Base-by-base conservation (phyloP, 2,888 invertebrate species). In the Cantharis rustica region DNA sequence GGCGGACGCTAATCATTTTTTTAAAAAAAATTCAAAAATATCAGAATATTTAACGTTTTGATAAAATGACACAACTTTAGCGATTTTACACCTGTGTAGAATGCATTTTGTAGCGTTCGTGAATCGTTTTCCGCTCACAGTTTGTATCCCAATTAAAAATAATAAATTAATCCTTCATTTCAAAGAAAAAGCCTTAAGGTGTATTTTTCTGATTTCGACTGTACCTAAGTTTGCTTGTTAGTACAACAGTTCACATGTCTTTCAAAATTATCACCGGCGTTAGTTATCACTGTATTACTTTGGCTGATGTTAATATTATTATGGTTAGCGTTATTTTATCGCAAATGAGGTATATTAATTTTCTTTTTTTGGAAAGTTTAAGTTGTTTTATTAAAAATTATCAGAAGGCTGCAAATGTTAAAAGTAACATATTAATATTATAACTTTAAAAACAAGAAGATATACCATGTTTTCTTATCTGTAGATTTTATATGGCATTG, bases 391-490 rank as follows among this genome's bases (percentile, higher is more conserved):
- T 47, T 47, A n/a, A 47, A n/a, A 47, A 47, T 47, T 47, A 47
- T 47, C 47, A n/a, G 47, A n/a, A 47, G 47, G n/a, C n/a, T 47
- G 47, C n/a, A 47, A 23, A 47, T 47, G 47, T 47, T 47, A 47
- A 66, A 66, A 23, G 64, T 66, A 69, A 73, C 76, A 71, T 74
- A 74, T 77, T 77, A 77, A 77, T 77, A 73, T 68, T 73, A 73
- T 76, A 47, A 31, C 16, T 71, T 20, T 73, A 73, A 31, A 73
- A 79, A 75, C 71, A 76, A 79, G 75, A 68, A 74, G 73, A 68
- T 76, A 76, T 76, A 76, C 70, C 78, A 76, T 74, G 78, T 79
- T 74, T 68, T 61, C 69, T 79, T 79, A 79, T 79, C 78, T 75
- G 47, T 70, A 74, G 74, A 70, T 76, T 73, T 79, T 79, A 79